Percentiles rank a stretch among this genome's conserved stretches.
phyloP scores from a whole-genome alignment of 1,140 invertebrate species.

The Papilio xuthus region DNA sequence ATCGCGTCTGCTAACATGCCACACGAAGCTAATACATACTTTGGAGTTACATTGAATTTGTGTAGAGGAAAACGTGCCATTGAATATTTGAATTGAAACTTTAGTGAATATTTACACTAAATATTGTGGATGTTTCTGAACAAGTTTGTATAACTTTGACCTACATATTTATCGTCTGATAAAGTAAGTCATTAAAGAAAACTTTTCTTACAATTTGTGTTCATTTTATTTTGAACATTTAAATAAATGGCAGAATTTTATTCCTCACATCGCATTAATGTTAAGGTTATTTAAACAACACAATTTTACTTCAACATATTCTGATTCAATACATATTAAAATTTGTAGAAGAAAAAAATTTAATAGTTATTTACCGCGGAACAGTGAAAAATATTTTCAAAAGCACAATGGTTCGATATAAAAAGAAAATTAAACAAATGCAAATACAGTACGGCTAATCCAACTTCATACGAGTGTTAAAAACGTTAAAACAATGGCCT shows the following conservation, averaged over 20 bases:
- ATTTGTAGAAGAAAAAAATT: no score
- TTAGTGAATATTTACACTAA: not conserved
- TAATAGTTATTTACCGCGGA: constrained; percentile 3
- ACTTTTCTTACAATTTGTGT: not conserved
- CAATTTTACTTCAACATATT: not conserved
- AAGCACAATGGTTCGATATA: constrained; percentile 7
- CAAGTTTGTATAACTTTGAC: not conserved
- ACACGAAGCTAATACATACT: constrained; percentile 6
- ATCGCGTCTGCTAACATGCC: constrained; percentile 10
- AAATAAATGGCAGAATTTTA: not conserved
- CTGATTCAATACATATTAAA: no score
- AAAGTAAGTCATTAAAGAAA: not conserved
- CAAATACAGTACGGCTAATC: constrained; percentile 23
- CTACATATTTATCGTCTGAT: constrained; percentile 2
- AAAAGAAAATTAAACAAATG: constrained; percentile 30
- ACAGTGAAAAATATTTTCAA: constrained; percentile 1
- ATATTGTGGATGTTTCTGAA: not conserved
- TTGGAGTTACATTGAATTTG: constrained; percentile 1
- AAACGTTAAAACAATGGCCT: constrained; percentile 37
- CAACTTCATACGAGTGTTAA: constrained; percentile 36
- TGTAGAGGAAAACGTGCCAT: not conserved
- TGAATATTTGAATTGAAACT: not conserved
- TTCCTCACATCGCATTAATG: not conserved
- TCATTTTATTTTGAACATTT: not conserved
- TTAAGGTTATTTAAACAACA: not conserved